Conservation (phyloP, 2,113 vertebrate species). For the Eurypyga helias region DNA sequence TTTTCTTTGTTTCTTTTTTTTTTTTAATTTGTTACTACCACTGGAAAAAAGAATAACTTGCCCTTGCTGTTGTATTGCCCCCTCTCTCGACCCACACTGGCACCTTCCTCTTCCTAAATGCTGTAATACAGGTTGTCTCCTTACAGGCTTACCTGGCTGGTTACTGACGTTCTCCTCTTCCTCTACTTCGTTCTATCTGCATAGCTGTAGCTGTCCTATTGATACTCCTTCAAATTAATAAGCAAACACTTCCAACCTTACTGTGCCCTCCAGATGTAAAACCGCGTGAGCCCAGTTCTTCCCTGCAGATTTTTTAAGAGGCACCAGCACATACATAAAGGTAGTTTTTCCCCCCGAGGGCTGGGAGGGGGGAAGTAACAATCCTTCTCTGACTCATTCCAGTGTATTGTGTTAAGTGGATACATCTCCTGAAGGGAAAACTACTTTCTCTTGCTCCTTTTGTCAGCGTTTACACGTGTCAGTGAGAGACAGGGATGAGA, state of each 20-base stretch:
- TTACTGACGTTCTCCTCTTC: background rate
- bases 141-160: background rate
- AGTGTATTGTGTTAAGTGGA: background rate
- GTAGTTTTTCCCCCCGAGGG: background rate
- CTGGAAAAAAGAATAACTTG: background rate
- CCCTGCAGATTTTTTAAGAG: background rate
- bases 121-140: background rate
- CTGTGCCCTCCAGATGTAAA: background rate
- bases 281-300: background rate
- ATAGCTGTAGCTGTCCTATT: background rate
- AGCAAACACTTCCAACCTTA: background rate
- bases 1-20: background rate
- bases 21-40: background rate
- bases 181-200: background rate
- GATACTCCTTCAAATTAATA: background rate
- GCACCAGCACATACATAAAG: background rate
- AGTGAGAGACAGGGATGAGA: background rate
- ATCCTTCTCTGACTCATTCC: background rate
- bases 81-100: rapidly evolving
- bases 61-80: background rate
- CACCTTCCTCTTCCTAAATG: background rate
- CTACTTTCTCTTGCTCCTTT: background rate
- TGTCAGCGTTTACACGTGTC: background rate
- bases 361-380: background rate
- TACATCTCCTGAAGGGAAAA: background rate